Evolutionary conservation across 2,113 vertebrate species (phyloP).

Genomic region (Synchiropus splendidus): DNA sequence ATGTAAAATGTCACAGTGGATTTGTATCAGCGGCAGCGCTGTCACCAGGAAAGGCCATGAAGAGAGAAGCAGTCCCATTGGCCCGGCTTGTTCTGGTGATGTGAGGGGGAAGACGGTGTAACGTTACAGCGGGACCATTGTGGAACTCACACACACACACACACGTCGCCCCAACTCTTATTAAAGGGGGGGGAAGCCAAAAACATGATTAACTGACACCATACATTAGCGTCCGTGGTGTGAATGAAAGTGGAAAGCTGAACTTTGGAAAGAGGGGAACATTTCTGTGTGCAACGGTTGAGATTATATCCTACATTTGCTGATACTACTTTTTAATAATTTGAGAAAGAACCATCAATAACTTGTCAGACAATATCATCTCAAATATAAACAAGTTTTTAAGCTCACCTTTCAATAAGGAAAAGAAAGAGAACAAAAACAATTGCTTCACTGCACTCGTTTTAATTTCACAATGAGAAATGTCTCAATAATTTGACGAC

Average conservation of each 20-base stretch:
- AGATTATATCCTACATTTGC: too few species aligned
- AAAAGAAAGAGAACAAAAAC: too few species aligned
- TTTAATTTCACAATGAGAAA: too few species aligned
- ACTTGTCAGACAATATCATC: too few species aligned
- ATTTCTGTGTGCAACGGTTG: conserved; percentile 23
- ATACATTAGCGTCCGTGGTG: conserved; percentile 16
- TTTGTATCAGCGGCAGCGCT: conserved; percentile 59
- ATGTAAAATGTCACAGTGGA: conserved; percentile 67
- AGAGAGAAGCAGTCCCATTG: conserved; percentile 38
- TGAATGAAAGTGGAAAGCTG: conserved; percentile 17
- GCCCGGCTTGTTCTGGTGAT: conserved; percentile 36
- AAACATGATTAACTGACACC: conserved; percentile 36
- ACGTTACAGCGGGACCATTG: conserved; percentile 18
- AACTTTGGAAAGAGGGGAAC: background rate
- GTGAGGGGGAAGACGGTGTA: conserved; percentile 20
- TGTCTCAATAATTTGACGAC: too few species aligned
- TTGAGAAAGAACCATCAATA: too few species aligned
- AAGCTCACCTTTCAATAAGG: too few species aligned
- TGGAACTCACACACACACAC: conserved; percentile 28
- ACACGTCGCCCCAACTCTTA: conserved; percentile 20
- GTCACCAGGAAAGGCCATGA: conserved; percentile 55
- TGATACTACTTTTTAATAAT: too few species aligned
- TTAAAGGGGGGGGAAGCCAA: conserved; percentile 11
- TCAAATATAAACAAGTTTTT: too few species aligned
- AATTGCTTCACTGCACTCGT: too few species aligned